Conservation (phyloP, 2,797 vertebrate genomes). For the Gymnoscopelus microlampas region DNA sequence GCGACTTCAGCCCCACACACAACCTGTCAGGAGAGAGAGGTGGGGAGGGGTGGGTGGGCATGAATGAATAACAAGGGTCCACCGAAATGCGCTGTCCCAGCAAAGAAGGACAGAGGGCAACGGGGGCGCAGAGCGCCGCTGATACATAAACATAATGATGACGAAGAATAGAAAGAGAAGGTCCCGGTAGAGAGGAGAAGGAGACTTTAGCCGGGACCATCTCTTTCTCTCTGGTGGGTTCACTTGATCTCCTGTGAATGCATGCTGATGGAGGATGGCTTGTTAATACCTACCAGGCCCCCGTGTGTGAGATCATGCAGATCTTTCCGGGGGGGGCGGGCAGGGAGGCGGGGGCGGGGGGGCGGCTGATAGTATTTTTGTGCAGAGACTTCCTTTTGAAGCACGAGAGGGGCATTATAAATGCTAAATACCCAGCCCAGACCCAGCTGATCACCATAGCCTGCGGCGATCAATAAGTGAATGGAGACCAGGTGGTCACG, state of each 20-base stretch:
- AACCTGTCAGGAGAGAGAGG: constrained; percentile 70
- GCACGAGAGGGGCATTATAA: constrained; percentile 61
- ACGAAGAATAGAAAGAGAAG: constrained; percentile 59
- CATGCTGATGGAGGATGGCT: constrained; percentile 61
- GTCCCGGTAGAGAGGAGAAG: constrained; percentile 57
- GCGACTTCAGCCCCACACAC: constrained; percentile 70
- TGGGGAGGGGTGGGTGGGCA: background rate
- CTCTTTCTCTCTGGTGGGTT: constrained; percentile 64
- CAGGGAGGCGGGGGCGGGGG: constrained; percentile 30
- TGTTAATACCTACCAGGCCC: constrained; percentile 10
- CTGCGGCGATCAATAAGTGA: constrained; percentile 75
- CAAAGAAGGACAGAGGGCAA: constrained; percentile 51
- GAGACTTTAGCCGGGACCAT: constrained; percentile 32
- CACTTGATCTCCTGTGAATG: constrained; percentile 74
- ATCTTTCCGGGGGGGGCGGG: constrained; percentile 52
- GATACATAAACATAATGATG: constrained; percentile 71
- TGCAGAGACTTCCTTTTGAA: constrained; percentile 65
- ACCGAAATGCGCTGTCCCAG: constrained; percentile 50
- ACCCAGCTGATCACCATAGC: constrained; percentile 75
- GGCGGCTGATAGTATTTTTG: constrained; percentile 54
- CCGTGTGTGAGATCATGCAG: constrained; percentile 49
- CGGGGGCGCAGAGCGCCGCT: constrained; percentile 49
- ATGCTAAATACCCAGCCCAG: constrained; percentile 71
- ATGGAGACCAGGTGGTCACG: constrained; percentile 78
- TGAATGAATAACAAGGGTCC: constrained; percentile 65